Evolutionary conservation across 1,140 invertebrate genomes (phyloP), one percentile per base, ranked within the genome.

Genomic region (Monochamus saltuarius): DNA sequence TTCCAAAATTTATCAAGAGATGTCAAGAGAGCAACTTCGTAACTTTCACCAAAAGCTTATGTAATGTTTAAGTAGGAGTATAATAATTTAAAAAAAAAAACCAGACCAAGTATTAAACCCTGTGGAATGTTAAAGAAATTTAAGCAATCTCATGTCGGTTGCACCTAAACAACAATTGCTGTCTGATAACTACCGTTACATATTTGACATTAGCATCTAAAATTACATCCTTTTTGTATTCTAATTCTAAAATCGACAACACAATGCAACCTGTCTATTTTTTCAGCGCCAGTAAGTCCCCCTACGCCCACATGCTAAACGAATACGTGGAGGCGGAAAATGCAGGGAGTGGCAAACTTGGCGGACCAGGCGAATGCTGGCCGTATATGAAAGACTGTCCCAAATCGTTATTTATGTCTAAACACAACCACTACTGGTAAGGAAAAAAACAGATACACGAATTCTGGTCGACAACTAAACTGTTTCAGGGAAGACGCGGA

Each of bases 281-380:
- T 73, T 82, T 55, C 67, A 92, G 89, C 40, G 89, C 89, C 0
- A 91, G 86, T 62, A 89, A 89, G 77, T 92, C 90, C 1, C 89
- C 89, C 0, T 92, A 87, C 69, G 81, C 89, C 0, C 77, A 84
- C 42, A 73, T 89, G 1, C 71, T 92, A 19, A 73, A 82, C 6
- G 90, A 92, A 67, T 92, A 92, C 67, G 88, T 92, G 0, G 81
- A 87, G 36, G 90, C 90, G 0, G 89, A 92, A 76, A 83, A 83
- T 14, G 83, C 87, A n/a, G 90, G 90, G n/a, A 81, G 80, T 59
- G 79, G 82, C 2, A 81, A 78, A 58, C 74, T 75, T 2, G 75
- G 74, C n/a, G 75, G 77, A 14, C 80, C 82, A 0, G 87, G 89
- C n/a, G 90, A 92, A 73, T 92, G 90, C 74, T 92, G 89, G 84